These are phyloP conservation scores for Syngnathus acus DNA, from an alignment of 2,797 vertebrate species.

Conservation along the genomic window DNA sequence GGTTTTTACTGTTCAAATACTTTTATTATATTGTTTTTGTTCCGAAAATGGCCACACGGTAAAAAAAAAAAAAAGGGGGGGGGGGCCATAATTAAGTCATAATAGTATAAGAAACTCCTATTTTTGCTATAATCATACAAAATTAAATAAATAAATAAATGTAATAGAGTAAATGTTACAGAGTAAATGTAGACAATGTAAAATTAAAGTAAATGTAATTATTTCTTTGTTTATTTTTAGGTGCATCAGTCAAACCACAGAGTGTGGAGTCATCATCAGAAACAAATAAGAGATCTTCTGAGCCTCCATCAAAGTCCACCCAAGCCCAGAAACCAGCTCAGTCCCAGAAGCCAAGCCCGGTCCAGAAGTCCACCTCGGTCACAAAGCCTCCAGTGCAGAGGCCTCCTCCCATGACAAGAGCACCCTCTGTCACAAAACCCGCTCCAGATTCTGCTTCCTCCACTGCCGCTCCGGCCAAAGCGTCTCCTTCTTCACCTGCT, in stretches of 20 bases:
- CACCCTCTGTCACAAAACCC: constrained; percentile 52
- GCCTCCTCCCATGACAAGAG: constrained; percentile 63
- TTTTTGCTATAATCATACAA: too few relatives aligned
- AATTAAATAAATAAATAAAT: too few relatives aligned
- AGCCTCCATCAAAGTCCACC: constrained; percentile 65
- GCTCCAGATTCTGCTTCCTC: constrained; percentile 33
- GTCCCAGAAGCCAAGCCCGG: constrained; percentile 49
- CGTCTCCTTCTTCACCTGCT: constrained; percentile 41
- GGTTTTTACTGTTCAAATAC: constrained; percentile 30
- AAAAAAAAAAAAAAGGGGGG: too few relatives aligned
- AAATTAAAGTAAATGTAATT: constrained; percentile 11
- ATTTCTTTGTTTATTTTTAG: constrained; percentile 73
- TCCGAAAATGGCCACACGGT: constrained; percentile 48
- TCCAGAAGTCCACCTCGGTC: constrained; percentile 60
- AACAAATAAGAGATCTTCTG: constrained; percentile 68
- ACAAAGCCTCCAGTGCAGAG: constrained; percentile 57
- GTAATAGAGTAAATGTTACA: not conserved
- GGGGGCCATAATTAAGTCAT: too few relatives aligned
- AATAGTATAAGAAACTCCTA: too few relatives aligned
- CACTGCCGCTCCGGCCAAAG: constrained; percentile 33
- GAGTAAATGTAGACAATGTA: not conserved
- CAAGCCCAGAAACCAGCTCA: constrained; percentile 66
- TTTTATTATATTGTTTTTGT: not conserved
- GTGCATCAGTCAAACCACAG: constrained; percentile 87
- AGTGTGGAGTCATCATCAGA: constrained; percentile 76